phyloP scores from a whole-genome alignment of 2,888 invertebrate species.

The Drosophila barbarae region DNA sequence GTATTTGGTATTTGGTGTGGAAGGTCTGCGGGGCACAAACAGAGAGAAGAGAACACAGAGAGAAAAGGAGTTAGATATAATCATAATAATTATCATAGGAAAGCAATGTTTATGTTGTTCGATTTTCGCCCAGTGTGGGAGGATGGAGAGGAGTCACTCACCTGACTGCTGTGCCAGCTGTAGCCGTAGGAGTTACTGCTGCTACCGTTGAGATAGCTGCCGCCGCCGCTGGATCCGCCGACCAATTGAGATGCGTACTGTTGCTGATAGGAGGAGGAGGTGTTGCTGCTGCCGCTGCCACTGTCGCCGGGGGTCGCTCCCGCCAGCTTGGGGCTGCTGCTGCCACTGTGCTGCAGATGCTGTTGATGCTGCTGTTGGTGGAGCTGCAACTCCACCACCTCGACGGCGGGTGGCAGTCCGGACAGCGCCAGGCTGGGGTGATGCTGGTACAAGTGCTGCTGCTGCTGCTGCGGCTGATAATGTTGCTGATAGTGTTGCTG shows the following conservation, averaged over 20 bases:
- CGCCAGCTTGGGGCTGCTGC: constrained; percentile 75
- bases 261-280: constrained; percentile 71
- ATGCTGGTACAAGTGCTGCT: constrained; percentile 76
- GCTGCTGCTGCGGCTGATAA: constrained; percentile 61
- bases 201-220: constrained; percentile 68
- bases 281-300: constrained; percentile 75
- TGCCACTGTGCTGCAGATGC: constrained; percentile 68
- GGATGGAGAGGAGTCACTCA: constrained; percentile 52
- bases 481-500: constrained; percentile 57
- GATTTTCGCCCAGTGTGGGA: neutral
- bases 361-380: constrained; percentile 52
- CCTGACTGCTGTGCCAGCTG: constrained; percentile 80
- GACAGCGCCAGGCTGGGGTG: constrained; percentile 76
- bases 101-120: neutral
- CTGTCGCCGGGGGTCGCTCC: constrained; percentile 57
- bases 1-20: constrained; percentile 78
- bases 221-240: constrained; percentile 56
- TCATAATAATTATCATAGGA: neutral
- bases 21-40: constrained; percentile 64
- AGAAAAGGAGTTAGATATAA: neutral
- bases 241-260: constrained; percentile 71
- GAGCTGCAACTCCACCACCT: constrained; percentile 70
- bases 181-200: constrained; percentile 71
- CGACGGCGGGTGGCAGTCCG: constrained; percentile 70
- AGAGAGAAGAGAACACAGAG: neutral